Percentiles rank a stretch among this genome's conserved stretches.
Evolutionary conservation across 2,113 vertebrate species (phyloP).

Genomic region (Cygnus buccinator): DNA sequence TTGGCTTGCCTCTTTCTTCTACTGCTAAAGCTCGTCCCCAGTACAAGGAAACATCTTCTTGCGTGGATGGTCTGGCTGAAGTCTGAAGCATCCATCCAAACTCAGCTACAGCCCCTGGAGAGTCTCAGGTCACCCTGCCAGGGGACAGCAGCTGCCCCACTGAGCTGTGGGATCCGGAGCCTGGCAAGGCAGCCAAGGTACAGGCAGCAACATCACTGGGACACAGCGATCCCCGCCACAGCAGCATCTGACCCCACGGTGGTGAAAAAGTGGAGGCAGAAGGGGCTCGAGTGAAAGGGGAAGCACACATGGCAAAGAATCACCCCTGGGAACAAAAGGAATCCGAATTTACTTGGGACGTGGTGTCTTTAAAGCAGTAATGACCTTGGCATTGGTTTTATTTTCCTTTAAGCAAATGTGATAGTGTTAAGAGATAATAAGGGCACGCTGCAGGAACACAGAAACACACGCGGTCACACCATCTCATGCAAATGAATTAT

Average conservation of each 20-base stretch:
- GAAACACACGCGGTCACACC: constrained; percentile 36
- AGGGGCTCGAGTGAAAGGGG: background rate
- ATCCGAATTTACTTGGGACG: background rate
- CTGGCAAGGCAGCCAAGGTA: background rate
- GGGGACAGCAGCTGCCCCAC: background rate
- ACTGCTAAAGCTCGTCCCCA: background rate
- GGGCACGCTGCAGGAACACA: background rate
- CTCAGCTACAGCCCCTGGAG: background rate
- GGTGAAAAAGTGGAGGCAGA: background rate
- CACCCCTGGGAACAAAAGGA: background rate
- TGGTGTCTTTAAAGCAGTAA: background rate
- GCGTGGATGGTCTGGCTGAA: background rate
- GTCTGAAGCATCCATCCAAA: background rate
- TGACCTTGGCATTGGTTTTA: background rate
- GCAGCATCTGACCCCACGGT: background rate
- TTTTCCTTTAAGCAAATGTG: constrained; percentile 26
- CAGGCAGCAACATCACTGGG: background rate
- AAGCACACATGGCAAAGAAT: background rate
- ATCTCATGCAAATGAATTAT: constrained; percentile 60
- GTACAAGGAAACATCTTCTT: background rate
- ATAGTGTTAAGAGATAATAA: constrained; percentile 23
- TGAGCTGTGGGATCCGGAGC: accelerated
- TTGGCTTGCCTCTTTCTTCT: background rate
- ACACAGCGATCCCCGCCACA: accelerated
- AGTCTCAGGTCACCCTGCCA: background rate